These are phyloP conservation scores for Astropecten irregularis DNA, from an alignment of 53 echinoderm and acorn worm genomes.

Conservation along the genomic window DNA sequence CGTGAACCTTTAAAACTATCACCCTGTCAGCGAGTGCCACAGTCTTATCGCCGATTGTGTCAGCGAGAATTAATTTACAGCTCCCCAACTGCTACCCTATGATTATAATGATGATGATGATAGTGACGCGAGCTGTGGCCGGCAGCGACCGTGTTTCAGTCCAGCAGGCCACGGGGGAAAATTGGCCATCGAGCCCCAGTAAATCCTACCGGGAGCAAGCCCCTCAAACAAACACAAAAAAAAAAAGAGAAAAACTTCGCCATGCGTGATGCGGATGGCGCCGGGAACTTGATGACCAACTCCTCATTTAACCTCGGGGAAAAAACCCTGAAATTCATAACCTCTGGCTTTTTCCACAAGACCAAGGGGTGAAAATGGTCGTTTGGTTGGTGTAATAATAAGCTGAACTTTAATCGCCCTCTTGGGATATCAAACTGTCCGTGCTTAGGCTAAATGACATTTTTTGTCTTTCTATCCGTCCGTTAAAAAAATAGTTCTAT, in stretches of 20 bases:
- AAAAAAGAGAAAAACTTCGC: no score
- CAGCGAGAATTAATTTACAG: constrained; percentile 57
- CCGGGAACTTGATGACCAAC: background rate
- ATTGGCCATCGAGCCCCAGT: background rate
- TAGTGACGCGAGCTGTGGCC: no score
- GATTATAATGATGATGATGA: no score
- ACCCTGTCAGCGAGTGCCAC: background rate
- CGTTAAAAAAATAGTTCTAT: constrained; percentile 39
- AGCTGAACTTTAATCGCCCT: background rate
- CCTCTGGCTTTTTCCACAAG: no score
- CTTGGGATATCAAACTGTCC: background rate
- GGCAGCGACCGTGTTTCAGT: no score
- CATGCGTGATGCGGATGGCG: background rate
- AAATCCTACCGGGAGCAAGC: constrained; percentile 17
- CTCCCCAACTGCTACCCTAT: no score
- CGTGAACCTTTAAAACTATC: constrained; percentile 6
- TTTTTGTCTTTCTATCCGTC: no score
- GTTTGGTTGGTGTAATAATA: background rate
- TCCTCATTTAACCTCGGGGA: background rate
- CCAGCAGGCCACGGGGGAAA: background rate
- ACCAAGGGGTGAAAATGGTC: no score
- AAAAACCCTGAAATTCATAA: no score
- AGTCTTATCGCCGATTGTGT: constrained; percentile 7
- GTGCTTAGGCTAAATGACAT: no score
- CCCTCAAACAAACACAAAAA: no score